Percentiles rank a stretch among this genome's conserved stretches.
Evolutionary conservation across 92 coral and sea anemone genomes (phyloP).

Genomic region (Chrysogorgia sp.): DNA sequence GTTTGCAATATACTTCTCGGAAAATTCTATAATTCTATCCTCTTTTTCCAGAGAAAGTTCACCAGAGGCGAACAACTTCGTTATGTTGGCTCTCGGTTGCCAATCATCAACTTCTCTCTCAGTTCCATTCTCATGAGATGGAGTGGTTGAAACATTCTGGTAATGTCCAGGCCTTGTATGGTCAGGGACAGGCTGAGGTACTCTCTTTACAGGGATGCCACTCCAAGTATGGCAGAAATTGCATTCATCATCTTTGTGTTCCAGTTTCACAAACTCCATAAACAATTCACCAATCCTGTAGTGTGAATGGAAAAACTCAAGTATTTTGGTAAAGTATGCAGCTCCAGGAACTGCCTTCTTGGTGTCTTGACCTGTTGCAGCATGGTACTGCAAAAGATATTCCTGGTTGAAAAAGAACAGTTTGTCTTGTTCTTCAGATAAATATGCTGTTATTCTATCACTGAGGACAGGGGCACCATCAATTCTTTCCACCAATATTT

Average conservation of each 20-base stretch:
- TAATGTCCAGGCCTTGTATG: conserved; percentile 30
- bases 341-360: conserved; percentile 54
- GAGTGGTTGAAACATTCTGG: conserved; percentile 37
- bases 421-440: conserved; percentile 36
- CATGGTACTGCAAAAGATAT: conserved; percentile 32
- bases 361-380: conserved; percentile 17
- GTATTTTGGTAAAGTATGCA: conserved; percentile 52
- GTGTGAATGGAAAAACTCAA: conserved; percentile 41
- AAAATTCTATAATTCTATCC: conserved; percentile 42
- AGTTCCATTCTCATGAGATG: conserved; percentile 28
- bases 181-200: conserved; percentile 50
- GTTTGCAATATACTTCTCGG: conserved; percentile 34
- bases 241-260: conserved; percentile 31
- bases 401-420: conserved; percentile 44
- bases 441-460: conserved; percentile 40
- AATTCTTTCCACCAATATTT: conserved; percentile 42
- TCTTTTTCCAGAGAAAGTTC: conserved; percentile 36
- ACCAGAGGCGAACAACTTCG: conserved; percentile 37
- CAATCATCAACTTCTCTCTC: conserved; percentile 44
- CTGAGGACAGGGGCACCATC: conserved; percentile 21
- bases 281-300: conserved; percentile 38
- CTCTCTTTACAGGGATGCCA: conserved; percentile 33
- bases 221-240: conserved; percentile 44
- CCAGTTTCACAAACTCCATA: conserved; percentile 41
- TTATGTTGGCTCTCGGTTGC: conserved; percentile 54